Evolutionary conservation across 2,797 vertebrate species (phyloP).

Genomic region (Lates japonicus): DNA sequence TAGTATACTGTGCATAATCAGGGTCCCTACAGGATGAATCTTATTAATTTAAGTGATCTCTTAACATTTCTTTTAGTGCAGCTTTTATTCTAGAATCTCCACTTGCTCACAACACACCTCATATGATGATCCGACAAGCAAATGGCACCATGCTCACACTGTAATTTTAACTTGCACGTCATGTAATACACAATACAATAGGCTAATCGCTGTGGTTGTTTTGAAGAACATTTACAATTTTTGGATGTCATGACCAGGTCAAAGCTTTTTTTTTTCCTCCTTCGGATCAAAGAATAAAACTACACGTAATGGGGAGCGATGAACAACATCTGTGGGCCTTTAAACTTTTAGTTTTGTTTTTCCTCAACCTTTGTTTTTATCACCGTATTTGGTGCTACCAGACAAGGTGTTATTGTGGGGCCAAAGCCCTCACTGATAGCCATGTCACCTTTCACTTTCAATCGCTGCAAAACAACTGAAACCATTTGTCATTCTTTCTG

Average conservation of each 20-base stretch:
- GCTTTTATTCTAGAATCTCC: neutral
- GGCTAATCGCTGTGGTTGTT: neutral
- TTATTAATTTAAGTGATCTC: neutral
- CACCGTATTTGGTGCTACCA: conserved; percentile 31
- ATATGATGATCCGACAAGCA: neutral
- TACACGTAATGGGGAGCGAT: neutral
- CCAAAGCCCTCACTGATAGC: conserved; percentile 67
- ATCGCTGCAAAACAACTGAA: conserved; percentile 73
- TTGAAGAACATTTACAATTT: neutral
- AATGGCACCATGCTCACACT: neutral
- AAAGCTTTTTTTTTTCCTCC: neutral
- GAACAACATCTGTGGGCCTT: conserved; percentile 7
- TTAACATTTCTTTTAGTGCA: neutral
- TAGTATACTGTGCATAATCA: neutral
- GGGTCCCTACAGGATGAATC: neutral
- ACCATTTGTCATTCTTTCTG: conserved; percentile 83
- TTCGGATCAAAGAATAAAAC: neutral
- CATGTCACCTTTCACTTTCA: conserved; percentile 80
- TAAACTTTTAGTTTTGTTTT: conserved; percentile 32
- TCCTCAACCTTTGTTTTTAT: conserved; percentile 50
- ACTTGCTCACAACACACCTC: neutral
- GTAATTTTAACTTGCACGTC: neutral
- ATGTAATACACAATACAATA: neutral
- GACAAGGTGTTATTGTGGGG: conserved; percentile 63
- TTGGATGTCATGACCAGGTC: neutral